A percentile compares a stretch with the other conserved stretches of the same genome.
Conservation (phyloP, 2,888 invertebrate genomes). For the Kryphioiulus occultus region DNA sequence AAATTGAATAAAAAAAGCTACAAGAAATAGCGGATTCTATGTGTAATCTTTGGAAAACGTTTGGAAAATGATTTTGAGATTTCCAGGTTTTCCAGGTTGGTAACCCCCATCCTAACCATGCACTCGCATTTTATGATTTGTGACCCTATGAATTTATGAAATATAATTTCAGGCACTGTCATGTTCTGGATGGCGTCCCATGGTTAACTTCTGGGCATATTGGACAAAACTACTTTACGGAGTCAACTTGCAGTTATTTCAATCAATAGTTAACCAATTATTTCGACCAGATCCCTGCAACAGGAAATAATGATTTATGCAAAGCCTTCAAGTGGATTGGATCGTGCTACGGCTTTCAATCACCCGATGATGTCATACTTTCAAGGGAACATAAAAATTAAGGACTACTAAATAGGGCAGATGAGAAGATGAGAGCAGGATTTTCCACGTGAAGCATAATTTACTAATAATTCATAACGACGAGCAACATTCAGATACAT, state of each 20-base stretch:
- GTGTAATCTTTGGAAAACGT: no score
- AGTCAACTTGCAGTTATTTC: background rate
- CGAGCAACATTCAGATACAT: background rate
- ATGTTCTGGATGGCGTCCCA: background rate
- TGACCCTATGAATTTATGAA: no score
- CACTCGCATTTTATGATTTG: no score
- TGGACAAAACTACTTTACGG: background rate
- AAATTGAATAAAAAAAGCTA: no score
- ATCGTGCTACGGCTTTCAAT: background rate
- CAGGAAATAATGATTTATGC: background rate
- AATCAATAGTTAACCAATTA: conserved; percentile 1
- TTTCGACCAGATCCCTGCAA: background rate
- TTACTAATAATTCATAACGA: conserved; percentile 19
- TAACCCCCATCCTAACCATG: no score
- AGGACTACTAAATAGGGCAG: background rate
- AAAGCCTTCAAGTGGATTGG: background rate
- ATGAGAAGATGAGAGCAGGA: background rate
- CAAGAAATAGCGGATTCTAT: no score
- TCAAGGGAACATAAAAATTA: background rate
- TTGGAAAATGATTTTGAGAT: no score
- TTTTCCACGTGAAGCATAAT: conserved; percentile 8
- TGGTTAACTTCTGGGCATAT: background rate
- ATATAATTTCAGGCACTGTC: background rate
- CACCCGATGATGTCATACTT: background rate
- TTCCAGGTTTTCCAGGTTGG: no score